Evolutionary conservation across 1,140 invertebrate species (phyloP), one percentile per base, ranked within the genome.

Genomic region (Archivesica marissinica): DNA sequence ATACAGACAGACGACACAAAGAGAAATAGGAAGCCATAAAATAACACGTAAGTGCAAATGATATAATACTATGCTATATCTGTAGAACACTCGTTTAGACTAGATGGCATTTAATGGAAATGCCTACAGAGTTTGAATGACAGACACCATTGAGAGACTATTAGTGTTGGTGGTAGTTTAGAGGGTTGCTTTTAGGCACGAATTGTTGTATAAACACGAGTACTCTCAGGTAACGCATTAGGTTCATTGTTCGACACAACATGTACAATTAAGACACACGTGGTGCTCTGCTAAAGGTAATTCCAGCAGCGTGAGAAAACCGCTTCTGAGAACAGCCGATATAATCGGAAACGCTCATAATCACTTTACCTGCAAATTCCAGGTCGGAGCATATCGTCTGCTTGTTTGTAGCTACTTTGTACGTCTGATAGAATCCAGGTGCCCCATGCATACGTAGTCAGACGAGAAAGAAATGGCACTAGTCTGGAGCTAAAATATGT

Each of bases 331-430:
- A 30, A n/a, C n/a, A n/a, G n/a, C n/a, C n/a, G n/a, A n/a, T n/a
- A n/a, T n/a, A n/a, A n/a, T n/a, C n/a, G n/a, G n/a, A n/a, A n/a
- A n/a, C n/a, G 41, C 44, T 72, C 68, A 50, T 72, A 72, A 72
- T 72, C 68, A 50, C 68, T 72, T 64, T 72, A 72, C 68, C 68
- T 72, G 68, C 39, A 44, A 72, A 72, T 47, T 72, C 68, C 41
- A 50, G 41, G 39, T 72, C 50, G 23, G n/a, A 28, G 35, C 41
- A 44, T 47, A 72, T 47, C 68, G 68, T 72, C 68, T 72, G 23
- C 68, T 47, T 25, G 41, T 52, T 72, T 72, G 68, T 47, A 47
- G n/a, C 39, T 72, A 72, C 68, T 72, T 72, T 47, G 68, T 72
- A 47, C 20, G 68, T 72, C 68, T 72, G 68, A 72, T 72, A 47